Conservation (phyloP, 2,113 vertebrate genomes). For the Chascanopsetta lugubris region DNA sequence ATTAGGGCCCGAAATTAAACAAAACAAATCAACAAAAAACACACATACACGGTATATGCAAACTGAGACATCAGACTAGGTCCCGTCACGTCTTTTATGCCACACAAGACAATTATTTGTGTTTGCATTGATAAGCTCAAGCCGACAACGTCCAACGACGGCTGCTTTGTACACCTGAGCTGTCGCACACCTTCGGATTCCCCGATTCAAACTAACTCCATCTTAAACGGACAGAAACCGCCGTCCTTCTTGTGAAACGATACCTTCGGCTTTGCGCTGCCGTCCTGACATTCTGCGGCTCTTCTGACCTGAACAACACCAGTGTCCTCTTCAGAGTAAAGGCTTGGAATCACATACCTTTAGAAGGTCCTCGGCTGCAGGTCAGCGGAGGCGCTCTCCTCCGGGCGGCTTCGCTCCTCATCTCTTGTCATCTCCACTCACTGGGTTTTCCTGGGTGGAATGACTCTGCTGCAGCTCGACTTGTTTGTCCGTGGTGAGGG, state of each 20-base stretch:
- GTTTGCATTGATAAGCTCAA: too few relatives aligned
- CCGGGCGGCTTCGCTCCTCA: background rate
- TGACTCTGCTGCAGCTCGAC: background rate
- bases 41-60: background rate
- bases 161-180: background rate
- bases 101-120: too few relatives aligned
- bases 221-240: too few relatives aligned
- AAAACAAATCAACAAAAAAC: background rate
- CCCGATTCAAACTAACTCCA: too few relatives aligned
- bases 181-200: too few relatives aligned
- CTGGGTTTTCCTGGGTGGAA: background rate
- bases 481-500: background rate
- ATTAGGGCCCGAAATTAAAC: too few relatives aligned
- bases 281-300: too few relatives aligned
- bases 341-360: conserved; percentile 27
- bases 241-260: too few relatives aligned
- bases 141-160: too few relatives aligned
- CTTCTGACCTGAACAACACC: too few relatives aligned
- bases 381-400: background rate
- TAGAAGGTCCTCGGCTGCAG: background rate
- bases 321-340: background rate
- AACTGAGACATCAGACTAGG: background rate
- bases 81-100: background rate
- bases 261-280: too few relatives aligned
- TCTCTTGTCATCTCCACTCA: background rate